Evolutionary conservation across 2,113 vertebrate genomes (phyloP), one percentile per base, ranked within the genome.

Genomic region (Pseudolaguvia tuberculata): DNA sequence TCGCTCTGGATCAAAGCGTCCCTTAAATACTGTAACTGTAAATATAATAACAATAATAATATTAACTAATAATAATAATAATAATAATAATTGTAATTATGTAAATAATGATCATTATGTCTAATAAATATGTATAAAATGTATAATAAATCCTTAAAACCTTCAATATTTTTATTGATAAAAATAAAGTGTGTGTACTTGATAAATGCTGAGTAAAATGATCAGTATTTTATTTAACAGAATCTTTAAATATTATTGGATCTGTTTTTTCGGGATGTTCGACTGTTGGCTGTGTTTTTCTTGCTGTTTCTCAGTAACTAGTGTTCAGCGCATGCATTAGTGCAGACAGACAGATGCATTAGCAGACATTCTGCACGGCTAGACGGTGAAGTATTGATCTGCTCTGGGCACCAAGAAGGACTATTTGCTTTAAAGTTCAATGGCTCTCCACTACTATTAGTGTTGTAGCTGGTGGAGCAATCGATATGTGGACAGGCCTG

Each of bases 371-470:
- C 73, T 82, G 63, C 80, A 76, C 81, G 80, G 78, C 82, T 87
- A 59, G 72, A 79, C 45, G 76, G 45, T 82, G 69, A 63, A 73
- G 20, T 84, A 87, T 84, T 83, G 84, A 89, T 89, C 85, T 85
- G 45, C 52, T 73, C 73, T 85, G 87, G 90, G 81, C 69, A 85
- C 88, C 84, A 84, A 86, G 85, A 89, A 89, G 83, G 86, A 83
- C 83, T 87, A 86, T 92, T 90, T 91, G 86, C 85, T 86, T 83
- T 89, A 89, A 87, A 84, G 84, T 92, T 91, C 82, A 90, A 90
- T 86, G 81, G 55, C 78, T 90, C 87, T 90, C 79, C 73, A 72
- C 48, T 87, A 84, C 81, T 89, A 78, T 81, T 90, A 89, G 84
- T 89, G 83, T 89, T 88, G 72, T 73, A 81, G 77, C 76, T 85